Evolutionary conservation across 1,140 invertebrate species (phyloP).

Genomic region (Rhynchophorus ferrugineus): DNA sequence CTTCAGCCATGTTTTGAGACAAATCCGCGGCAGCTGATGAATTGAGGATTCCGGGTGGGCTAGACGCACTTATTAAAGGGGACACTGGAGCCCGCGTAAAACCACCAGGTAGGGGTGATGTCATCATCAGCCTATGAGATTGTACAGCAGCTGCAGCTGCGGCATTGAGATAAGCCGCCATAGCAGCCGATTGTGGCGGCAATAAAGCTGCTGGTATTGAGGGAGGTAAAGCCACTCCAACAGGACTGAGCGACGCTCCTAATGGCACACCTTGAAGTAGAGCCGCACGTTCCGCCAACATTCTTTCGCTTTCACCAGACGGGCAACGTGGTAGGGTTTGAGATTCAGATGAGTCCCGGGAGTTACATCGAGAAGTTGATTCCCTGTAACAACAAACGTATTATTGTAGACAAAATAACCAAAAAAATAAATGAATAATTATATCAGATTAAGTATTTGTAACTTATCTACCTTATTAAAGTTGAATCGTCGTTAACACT

Average conservation of each 20-base stretch:
- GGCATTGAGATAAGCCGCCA: constrained; percentile 66
- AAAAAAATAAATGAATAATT: background rate
- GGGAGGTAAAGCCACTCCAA: constrained; percentile 46
- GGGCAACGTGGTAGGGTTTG: constrained; percentile 51
- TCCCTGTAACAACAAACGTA: constrained; percentile 59
- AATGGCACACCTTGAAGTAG: constrained; percentile 45
- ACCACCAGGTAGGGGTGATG: constrained; percentile 59
- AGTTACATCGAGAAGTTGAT: constrained; percentile 67
- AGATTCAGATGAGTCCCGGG: constrained; percentile 63
- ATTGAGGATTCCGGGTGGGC: constrained; percentile 43
- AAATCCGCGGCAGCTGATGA: constrained; percentile 41
- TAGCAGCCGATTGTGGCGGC: constrained; percentile 68
- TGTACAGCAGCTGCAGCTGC: constrained; percentile 55
- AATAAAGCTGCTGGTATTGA: constrained; percentile 52
- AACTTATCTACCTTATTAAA: constrained; percentile 25
- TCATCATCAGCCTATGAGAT: constrained; percentile 65
- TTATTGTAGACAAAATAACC: background rate
- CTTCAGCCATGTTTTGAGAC: constrained; percentile 44
- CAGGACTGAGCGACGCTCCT: constrained; percentile 44
- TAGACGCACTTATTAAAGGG: constrained; percentile 51
- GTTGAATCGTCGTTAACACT: constrained; percentile 31
- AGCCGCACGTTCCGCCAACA: constrained; percentile 55
- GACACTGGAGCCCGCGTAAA: constrained; percentile 47
- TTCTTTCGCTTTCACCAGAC: constrained; percentile 44
- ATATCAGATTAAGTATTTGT: background rate